Evolutionary conservation across 2,888 invertebrate genomes (phyloP).

Genomic region (Eledone cirrhosa): DNA sequence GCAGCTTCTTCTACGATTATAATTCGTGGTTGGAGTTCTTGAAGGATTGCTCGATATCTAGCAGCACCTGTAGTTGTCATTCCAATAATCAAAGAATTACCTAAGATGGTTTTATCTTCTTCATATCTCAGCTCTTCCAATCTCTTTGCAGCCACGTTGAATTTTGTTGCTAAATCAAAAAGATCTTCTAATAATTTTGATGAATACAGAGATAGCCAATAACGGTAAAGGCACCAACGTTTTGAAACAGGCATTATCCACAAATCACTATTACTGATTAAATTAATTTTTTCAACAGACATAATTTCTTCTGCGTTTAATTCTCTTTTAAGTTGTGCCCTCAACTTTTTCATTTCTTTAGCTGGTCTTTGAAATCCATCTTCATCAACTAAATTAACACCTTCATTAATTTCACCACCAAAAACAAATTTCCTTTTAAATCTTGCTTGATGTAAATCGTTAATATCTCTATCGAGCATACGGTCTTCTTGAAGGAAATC

Average conservation of each 20-base stretch:
- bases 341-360: conserved; percentile 37
- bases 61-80: conserved; percentile 65
- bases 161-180: conserved; percentile 36
- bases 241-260: conserved; percentile 52
- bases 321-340: conserved; percentile 34
- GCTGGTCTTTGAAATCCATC: conserved; percentile 31
- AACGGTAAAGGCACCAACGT: conserved; percentile 68
- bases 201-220: conserved; percentile 58
- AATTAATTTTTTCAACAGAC: conserved; percentile 43
- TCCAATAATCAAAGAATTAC: conserved; percentile 52
- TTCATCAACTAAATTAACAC: not conserved
- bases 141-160: conserved; percentile 35
- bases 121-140: conserved; percentile 41
- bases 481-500: conserved; percentile 33
- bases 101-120: conserved; percentile 51
- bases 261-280: conserved; percentile 41
- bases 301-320: conserved; percentile 44
- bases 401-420: not conserved
- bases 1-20: conserved; percentile 85
- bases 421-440: not conserved
- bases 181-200: conserved; percentile 36
- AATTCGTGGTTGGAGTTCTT: conserved; percentile 62
- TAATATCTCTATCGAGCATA: conserved; percentile 31
- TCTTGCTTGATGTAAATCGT: not conserved
- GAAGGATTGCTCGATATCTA: conserved; percentile 52